A percentile compares a stretch with the other conserved stretches of the same genome.
phyloP scores from a whole-genome alignment of 2,113 vertebrate species.

The rabbit (Oryctolagus cuniculus) region mOryCun1.1 NC_091444.1:34749501-34750000 shows the following conservation, averaged over 20 bases:
- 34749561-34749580: slow-evolving; percentile 12
- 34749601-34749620: slow-evolving; percentile 57
- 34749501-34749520: slow-evolving; percentile 60
- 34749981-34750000: neutral
- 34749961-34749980: neutral
- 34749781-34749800: neutral
- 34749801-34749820: slow-evolving; percentile 35
- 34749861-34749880: rapidly evolving
- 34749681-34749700: neutral
- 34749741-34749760: slow-evolving; percentile 43
- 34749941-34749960: neutral
- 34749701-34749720: slow-evolving; percentile 54
- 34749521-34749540: slow-evolving; percentile 38
- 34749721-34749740: slow-evolving; percentile 53
- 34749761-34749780: neutral
- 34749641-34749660: neutral
- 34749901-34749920: neutral
- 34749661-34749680: neutral
- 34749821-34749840: neutral
- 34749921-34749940: neutral
- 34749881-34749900: rapidly evolving
- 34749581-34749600: neutral
- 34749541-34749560: neutral
- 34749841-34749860: neutral
- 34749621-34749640: slow-evolving; percentile 16